phyloP scores from a whole-genome alignment of 2,797 vertebrate species.

The Sternotherus odoratus region DNA sequence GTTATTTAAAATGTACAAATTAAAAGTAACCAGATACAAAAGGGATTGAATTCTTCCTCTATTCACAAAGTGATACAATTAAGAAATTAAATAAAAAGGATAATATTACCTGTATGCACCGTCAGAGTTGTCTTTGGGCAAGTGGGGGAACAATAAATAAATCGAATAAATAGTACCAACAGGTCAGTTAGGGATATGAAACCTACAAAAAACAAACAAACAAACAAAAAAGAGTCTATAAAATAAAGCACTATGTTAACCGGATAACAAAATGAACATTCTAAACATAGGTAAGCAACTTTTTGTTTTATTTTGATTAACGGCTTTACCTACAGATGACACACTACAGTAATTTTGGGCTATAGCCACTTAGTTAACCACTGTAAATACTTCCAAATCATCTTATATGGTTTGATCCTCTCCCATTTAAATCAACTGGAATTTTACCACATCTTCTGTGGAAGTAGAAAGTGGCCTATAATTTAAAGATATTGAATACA shows the following conservation, averaged over 20 bases:
- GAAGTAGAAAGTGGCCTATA: background rate
- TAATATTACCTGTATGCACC: constrained; percentile 84
- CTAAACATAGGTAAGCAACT: background rate
- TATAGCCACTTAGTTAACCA: background rate
- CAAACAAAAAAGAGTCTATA: background rate
- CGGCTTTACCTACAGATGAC: background rate
- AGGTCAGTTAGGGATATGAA: constrained; percentile 86
- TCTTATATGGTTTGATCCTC: background rate
- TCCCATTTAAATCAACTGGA: background rate
- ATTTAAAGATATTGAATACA: background rate
- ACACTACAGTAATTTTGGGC: background rate
- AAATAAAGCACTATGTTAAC: background rate
- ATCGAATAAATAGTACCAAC: constrained; percentile 87
- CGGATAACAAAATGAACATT: background rate
- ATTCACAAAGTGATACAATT: background rate
- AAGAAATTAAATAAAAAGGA: background rate
- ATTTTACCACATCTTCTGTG: background rate
- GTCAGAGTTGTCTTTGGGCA: constrained; percentile 67
- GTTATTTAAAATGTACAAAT: background rate
- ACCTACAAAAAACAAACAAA: constrained; percentile 73
- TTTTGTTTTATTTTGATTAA: background rate
- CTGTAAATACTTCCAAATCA: background rate
- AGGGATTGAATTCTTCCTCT: background rate
- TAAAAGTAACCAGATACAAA: background rate
- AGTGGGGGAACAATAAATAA: constrained; percentile 89